Percentiles rank a stretch among this genome's conserved stretches.
Evolutionary conservation across 2,888 invertebrate species (phyloP).

Genomic region (Rosalia funebris): DNA sequence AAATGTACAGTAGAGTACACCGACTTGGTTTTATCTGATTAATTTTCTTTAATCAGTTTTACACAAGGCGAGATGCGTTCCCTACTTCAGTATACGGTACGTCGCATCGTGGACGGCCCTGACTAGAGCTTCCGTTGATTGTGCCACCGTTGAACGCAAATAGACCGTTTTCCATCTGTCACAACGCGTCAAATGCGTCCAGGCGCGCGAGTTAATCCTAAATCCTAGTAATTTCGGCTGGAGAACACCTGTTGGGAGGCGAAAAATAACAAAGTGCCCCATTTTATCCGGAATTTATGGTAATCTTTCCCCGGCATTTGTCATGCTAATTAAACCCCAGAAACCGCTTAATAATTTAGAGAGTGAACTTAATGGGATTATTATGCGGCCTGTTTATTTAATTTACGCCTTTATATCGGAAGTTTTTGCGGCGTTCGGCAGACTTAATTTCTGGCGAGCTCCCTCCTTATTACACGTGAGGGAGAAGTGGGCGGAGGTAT

Average conservation of each 20-base stretch:
- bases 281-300: conserved; percentile 20
- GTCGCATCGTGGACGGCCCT: too few species aligned
- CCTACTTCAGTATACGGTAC: too few species aligned
- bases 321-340: conserved; percentile 20
- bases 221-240: conserved; percentile 31
- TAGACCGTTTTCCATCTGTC: conserved; percentile 39
- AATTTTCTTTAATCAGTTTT: too few species aligned
- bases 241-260: conserved; percentile 42
- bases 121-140: too few species aligned
- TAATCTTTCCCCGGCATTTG: conserved; percentile 15
- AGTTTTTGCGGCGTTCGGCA: conserved; percentile 9
- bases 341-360: conserved; percentile 19
- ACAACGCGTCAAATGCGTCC: conserved; percentile 35
- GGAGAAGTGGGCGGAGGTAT: too few species aligned
- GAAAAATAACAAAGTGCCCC: conserved; percentile 36
- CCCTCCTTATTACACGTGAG: too few species aligned
- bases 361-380: conserved; percentile 21
- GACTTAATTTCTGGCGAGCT: background rate
- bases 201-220: too few species aligned
- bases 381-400: conserved; percentile 22
- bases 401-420: conserved; percentile 1
- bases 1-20: too few species aligned
- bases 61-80: too few species aligned
- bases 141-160: too few species aligned
- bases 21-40: too few species aligned